Base-by-base conservation (phyloP, 2,113 vertebrate genomes). In the Labrus mixtus region DNA sequence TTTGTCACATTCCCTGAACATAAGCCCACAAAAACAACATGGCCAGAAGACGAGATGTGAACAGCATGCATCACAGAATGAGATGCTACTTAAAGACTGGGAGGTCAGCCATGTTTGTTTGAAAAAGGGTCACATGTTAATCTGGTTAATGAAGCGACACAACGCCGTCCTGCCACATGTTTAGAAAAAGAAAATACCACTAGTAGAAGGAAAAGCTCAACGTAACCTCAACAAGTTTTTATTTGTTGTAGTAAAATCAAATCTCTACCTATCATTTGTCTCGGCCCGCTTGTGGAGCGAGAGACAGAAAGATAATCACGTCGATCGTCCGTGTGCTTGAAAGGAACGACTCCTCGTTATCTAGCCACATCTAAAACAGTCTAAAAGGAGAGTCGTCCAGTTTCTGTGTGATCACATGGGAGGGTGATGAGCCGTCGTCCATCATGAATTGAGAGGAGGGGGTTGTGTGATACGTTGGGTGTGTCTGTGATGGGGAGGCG, bases 221-320 rank as follows among this genome's bases (percentile, higher is more conserved):
- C 71, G 71, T 69, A 81, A 83, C 79, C 69, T 79, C 83, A 86
- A 76, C 64, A 76, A 76, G 80, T 62, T 78, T 78, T 87, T 89
- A 87, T 92, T 89, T 73, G 48, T 78, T 81, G 76, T 85, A 79
- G 71, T 87, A 87, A 91, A 92, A 89, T 81, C 82, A 79, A 88
- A 84, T 79, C 84, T 78, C 80, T 90, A 90, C 15, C 82, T 81
- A 89, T 54, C 68, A 75, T 75, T 79, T 75, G 68, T 62, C 7
- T 62, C 76, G 69, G 78, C 85, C 75, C 59, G 67, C 17, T 73
- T 63, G 62, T 80, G 65, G 54, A 76, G 73, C 46, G 76, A 88
- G 73, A 82, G 76, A 71, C 75, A 82, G 75, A 81, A 63, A 83
- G 64, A 84, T 79, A 66, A 86, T 82, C 78, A 76, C 82, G 70